Base-by-base conservation (phyloP, 2,113 vertebrate species). In the Burhinus oedicnemus region DNA sequence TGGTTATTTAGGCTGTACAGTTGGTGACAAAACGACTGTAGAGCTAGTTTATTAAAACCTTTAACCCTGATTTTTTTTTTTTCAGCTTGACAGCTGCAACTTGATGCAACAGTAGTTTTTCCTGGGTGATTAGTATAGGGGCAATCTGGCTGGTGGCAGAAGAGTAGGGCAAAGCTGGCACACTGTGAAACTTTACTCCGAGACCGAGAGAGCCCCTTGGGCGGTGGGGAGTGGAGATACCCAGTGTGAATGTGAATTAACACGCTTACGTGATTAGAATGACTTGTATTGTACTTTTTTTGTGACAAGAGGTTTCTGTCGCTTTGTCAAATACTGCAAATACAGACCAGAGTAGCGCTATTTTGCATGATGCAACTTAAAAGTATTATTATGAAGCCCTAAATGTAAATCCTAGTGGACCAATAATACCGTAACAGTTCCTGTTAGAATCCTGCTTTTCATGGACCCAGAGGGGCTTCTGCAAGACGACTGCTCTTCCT, bases 1-100 rank as follows among this genome's bases (percentile, higher is more conserved):
- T 23, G 40, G 21, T 77, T 78, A 21, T 66, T 89, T 15, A 30
- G 55, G 29, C 66, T 47, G 17, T 65, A 4, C 82, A 74, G 75
- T 86, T 77, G 79, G 86, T 88, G 87, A 51, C 77, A 84, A 23
- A 69, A 18, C 19, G 71, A 36, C 69, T 84, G 77, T 61, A n/a
- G 84, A 91, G 92, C 55, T 66, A 1, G 18, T 85, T 89, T 49
- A 75, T 82, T 71, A 68, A 94, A 95, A 90, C 92, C 84, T 95
- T 84, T 75, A 83, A 90, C 82, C 69, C 47, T 23, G 16, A 83
- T 49, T 18, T 52, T 21, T 32, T 26, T n/a, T 36, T 49, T 61
- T 82, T 4, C n/a, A 52, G 30, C 64, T 64, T 87, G 68, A 38
- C 74, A 87, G 90, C 82, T 89, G 74, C 72, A 87, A 1, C 69